Percentiles rank a stretch among this genome's conserved stretches.
Conservation (phyloP, 1,140 invertebrate species). For the Drosophila equinoxialis region DNA sequence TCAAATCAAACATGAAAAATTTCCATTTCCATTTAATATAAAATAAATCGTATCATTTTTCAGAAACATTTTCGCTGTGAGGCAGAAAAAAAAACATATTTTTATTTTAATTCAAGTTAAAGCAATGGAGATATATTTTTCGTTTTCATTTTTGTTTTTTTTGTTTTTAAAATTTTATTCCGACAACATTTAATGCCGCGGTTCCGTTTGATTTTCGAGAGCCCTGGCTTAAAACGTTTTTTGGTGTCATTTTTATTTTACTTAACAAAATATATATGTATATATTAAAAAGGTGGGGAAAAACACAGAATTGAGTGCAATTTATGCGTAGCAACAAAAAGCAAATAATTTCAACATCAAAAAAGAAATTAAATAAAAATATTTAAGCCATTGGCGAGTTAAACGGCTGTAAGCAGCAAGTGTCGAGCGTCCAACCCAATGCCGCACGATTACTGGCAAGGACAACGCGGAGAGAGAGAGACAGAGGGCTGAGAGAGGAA, state of each 20-base stretch:
- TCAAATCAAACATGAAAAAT: background rate
- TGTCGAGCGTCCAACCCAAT: constrained; percentile 59
- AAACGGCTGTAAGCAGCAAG: constrained; percentile 77
- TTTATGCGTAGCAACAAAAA: constrained; percentile 68
- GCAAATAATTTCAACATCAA: constrained; percentile 58
- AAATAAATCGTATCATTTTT: constrained; percentile 2
- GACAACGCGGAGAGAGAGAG: background rate
- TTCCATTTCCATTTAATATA: constrained; percentile 1
- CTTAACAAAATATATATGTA: constrained; percentile 3
- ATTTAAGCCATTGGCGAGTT: constrained; percentile 62
- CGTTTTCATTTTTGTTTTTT: background rate
- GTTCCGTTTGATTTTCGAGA: constrained; percentile 19
- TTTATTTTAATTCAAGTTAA: constrained; percentile 8
- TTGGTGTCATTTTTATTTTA: constrained; percentile 26
- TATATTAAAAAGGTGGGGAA: constrained; percentile 28
- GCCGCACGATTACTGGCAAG: constrained; percentile 52
- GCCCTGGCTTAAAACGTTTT: constrained; percentile 10
- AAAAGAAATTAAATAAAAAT: constrained; percentile 59
- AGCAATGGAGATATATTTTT: background rate
- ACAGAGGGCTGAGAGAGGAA: background rate
- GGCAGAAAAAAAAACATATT: background rate
- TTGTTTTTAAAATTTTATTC: background rate
- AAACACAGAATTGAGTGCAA: constrained; percentile 47
- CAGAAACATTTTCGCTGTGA: background rate
- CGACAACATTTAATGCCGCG: constrained; percentile 19